Base-by-base conservation (phyloP, 2,888 invertebrate species). In the Sepiola atlantica region DNA sequence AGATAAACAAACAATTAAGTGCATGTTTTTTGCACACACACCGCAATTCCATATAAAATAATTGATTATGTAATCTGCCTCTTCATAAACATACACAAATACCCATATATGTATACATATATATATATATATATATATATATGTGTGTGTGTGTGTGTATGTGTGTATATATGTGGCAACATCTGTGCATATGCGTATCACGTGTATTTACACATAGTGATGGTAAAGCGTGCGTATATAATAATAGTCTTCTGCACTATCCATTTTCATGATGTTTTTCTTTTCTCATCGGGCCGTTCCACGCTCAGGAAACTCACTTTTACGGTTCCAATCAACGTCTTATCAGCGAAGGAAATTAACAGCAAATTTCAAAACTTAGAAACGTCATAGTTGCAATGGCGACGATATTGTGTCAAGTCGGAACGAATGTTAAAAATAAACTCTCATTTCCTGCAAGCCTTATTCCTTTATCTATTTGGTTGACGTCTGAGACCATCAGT, bases 351-450 rank as follows among this genome's bases (percentile, higher is more conserved):
- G 77, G 77, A 77, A 77, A 77, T 77, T 32, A 77, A 77, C n/a
- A 14, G n/a, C 16, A n/a, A 77, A n/a, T 77, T 77, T 77, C 77
- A 77, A 77, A 77, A 77, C 77, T 77, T 77, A 77, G n/a, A 77
- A 77, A 32, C 77, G 77, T 77, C 77, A 77, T 16, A 77, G 14
- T 32, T 77, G 77, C 14, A 14, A 77, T 32, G n/a, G 21, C 77
- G 77, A 18, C n/a, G 3, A 12, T n/a, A 77, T n/a, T 32, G n/a
- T 77, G 14, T 16, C 14, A 32, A 77, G 77, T 77, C n/a, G 32
- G n/a, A 77, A n/a, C 77, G 28, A 77, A 77, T 32, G 77, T 77
- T 77, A 77, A 77, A 77, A 77, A 77, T 77, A 77, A 77, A 77
- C 77, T 77, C 77, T 77, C 77, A 77, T 77, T 77, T 77, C 77